Evolutionary conservation across 2,888 invertebrate species (phyloP), one percentile per base, ranked within the genome.

Genomic region (Ophion ellenae): DNA sequence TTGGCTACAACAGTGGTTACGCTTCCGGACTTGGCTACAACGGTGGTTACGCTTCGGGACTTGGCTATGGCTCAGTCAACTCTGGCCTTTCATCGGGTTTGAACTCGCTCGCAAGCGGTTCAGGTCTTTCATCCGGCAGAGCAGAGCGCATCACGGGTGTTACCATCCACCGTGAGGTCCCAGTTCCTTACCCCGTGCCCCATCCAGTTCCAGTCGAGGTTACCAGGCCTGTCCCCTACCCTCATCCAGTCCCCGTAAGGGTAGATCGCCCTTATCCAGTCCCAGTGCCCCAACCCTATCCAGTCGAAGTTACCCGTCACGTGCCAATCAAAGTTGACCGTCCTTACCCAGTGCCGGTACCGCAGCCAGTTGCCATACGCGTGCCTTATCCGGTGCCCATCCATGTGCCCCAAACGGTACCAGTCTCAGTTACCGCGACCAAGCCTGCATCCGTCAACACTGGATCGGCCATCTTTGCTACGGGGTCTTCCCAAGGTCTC

Each of bases 121-220:
- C 81, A 28, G 61, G 76, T 11, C 47, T 84, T n/a, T 71, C 82
- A 10, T 63, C 78, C 67, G 78, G 63, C 63, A 77, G 71, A 76
- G 63, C 84, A 66, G 84, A 90, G 63, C 84, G 81, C 59, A 89
- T 90, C 79, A 90, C 90, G 53, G 90, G 90, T 6, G 83, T 90
- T 61, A 90, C 89, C 17, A 86, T 91, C 53, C 88, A 88, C 82
- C 90, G 90, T 36, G 89, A 90, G 61, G 88, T 91, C 36, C 89
- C 89, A 53, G 90, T 89, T 5, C 88, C 89, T 2, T 87, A 89
- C 3, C 88, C 88, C 1, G 90, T 88, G 10, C 88, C 90, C 0
- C 91, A 91, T 2, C 89, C 90, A n/a, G 88, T 90, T n/a, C 91
- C 91, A 2, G 88, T 91, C 10, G 88, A 89, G 70, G 89, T 91